phyloP scores from a whole-genome alignment of 2,113 vertebrate species.

The Paraplagusia blochii region DNA sequence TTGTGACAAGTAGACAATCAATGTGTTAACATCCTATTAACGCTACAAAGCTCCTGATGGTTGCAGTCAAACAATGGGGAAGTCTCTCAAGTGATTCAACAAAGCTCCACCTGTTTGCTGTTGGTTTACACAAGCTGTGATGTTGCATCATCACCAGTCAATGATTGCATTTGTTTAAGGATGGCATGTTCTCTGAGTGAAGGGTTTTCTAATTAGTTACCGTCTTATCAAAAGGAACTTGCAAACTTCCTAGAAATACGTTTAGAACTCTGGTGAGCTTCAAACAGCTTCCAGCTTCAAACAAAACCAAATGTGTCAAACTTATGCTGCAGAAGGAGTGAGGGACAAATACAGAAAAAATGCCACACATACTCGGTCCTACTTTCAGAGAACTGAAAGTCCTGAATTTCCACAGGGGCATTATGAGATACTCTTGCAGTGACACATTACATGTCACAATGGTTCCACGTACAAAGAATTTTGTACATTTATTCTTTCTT shows the following conservation, averaged over 20 bases:
- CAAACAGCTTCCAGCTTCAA: no score
- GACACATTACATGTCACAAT: no score
- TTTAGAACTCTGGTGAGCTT: slow-evolving; percentile 6
- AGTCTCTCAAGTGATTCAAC: slow-evolving; percentile 43
- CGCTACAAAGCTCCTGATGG: slow-evolving; percentile 23
- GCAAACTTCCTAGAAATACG: slow-evolving; percentile 49
- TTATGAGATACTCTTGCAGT: no score
- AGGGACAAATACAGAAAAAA: not conserved
- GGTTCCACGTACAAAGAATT: no score
- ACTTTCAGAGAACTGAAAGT: no score
- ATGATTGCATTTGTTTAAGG: slow-evolving; percentile 47
- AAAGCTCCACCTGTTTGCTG: slow-evolving; percentile 49
- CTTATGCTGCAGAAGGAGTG: not conserved
- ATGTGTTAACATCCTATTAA: slow-evolving; percentile 29
- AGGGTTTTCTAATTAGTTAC: slow-evolving; percentile 62
- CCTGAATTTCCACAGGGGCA: no score
- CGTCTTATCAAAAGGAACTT: slow-evolving; percentile 53
- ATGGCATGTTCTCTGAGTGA: slow-evolving; percentile 58
- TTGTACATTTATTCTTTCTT: no score
- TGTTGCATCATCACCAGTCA: slow-evolving; percentile 60
- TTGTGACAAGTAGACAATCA: slow-evolving; percentile 12
- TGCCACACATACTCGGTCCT: no score
- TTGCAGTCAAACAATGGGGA: slow-evolving; percentile 52
- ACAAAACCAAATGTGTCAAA: not conserved
- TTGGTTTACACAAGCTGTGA: slow-evolving; percentile 39